phyloP scores from a whole-genome alignment of 2,113 vertebrate species.

The Procavia capensis region DNA sequence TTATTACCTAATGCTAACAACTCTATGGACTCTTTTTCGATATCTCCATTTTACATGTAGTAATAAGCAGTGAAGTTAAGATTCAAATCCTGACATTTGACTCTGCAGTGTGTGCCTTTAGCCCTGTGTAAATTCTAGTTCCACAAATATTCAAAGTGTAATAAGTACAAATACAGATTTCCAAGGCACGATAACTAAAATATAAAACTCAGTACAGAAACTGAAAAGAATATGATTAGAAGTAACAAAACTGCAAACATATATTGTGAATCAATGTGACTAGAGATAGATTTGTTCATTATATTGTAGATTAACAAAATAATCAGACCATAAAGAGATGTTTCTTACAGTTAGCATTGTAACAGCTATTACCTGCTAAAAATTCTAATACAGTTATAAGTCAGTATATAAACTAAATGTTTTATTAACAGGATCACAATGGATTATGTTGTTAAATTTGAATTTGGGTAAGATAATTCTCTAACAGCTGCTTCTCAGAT shows the following conservation, averaged over 20 bases:
- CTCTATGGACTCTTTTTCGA: background rate
- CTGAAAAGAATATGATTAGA: background rate
- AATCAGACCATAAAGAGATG: background rate
- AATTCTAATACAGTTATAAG: background rate
- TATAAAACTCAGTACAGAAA: background rate
- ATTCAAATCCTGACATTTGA: background rate
- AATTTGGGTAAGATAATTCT: background rate
- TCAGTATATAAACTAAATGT: background rate
- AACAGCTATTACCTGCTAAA: background rate
- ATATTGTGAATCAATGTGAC: background rate
- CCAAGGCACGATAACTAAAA: background rate
- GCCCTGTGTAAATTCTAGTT: background rate
- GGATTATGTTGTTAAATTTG: background rate
- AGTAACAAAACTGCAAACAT: background rate
- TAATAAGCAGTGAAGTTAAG: background rate
- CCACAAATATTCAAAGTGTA: background rate
- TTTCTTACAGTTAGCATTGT: background rate
- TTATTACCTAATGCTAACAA: background rate
- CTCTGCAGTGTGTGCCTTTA: background rate
- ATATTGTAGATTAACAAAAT: background rate
- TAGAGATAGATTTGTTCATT: background rate
- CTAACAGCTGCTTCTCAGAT: background rate
- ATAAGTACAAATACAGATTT: background rate
- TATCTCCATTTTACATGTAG: background rate
- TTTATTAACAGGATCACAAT: background rate